Percentiles rank a stretch among this genome's conserved stretches.
phyloP scores from a whole-genome alignment of 2,888 invertebrate genomes.

The Melinaea menophilus region DNA sequence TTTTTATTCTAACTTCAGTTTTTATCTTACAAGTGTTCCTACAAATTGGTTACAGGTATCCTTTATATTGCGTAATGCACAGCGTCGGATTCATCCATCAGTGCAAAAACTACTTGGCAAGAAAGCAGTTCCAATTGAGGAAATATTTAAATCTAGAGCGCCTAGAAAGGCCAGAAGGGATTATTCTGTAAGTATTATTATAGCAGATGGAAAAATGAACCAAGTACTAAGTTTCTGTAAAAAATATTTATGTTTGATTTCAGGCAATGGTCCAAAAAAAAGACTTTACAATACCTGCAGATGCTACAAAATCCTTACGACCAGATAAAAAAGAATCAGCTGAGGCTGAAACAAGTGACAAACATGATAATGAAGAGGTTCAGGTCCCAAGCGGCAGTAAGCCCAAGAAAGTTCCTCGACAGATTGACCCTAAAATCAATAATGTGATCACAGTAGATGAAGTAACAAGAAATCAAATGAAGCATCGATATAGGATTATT shows the following conservation, averaged over 20 bases:
- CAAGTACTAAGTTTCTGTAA: no score
- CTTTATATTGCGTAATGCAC: slow-evolving; percentile 56
- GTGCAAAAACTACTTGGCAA: slow-evolving; percentile 83
- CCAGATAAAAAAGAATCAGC: slow-evolving; percentile 40
- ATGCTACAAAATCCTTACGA: slow-evolving; percentile 53
- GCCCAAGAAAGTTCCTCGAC: slow-evolving; percentile 55
- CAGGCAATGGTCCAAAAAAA: slow-evolving; percentile 64
- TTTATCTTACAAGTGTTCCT: not conserved
- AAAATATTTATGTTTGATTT: slow-evolving; percentile 2
- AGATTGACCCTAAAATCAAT: slow-evolving; percentile 59
- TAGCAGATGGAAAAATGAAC: not conserved
- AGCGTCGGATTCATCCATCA: slow-evolving; percentile 84
- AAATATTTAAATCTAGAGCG: slow-evolving; percentile 65
- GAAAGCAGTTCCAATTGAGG: slow-evolving; percentile 71
- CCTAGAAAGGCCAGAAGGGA: slow-evolving; percentile 66
- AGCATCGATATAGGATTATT: slow-evolving; percentile 72
- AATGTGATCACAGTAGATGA: slow-evolving; percentile 69
- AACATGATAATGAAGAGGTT: not conserved
- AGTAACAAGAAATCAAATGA: slow-evolving; percentile 73
- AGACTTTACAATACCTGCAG: slow-evolving; percentile 64
- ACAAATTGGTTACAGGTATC: slow-evolving; percentile 45
- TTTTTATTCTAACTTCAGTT: no score
- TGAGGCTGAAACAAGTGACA: slow-evolving; percentile 23
- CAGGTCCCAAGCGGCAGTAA: slow-evolving; percentile 30
- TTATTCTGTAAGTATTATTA: slow-evolving; percentile 52